These are phyloP conservation scores for Cosmia trapezina DNA, from an alignment of 2,888 invertebrate genomes.

Conservation along the genomic window DNA sequence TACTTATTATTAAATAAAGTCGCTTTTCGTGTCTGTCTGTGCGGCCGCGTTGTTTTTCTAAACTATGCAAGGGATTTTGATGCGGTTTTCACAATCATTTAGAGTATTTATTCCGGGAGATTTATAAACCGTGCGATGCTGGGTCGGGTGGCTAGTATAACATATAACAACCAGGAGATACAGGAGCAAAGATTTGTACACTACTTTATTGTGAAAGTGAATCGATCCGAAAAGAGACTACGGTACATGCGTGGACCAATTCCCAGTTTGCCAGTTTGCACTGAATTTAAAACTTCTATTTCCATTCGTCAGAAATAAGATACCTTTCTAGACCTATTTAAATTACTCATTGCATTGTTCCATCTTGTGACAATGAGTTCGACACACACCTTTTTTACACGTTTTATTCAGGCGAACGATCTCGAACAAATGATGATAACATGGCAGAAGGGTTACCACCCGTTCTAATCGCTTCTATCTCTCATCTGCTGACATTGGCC, in stretches of 20 bases:
- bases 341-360: conserved; percentile 17
- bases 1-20: too few relatives aligned
- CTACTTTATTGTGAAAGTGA: conserved; percentile 18
- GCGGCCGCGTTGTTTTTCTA: too few relatives aligned
- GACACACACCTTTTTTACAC: conserved; percentile 16
- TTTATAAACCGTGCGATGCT: too few relatives aligned
- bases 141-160: too few relatives aligned
- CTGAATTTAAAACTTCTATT: neutral
- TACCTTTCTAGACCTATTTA: conserved; percentile 6
- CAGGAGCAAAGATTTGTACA: neutral
- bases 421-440: conserved; percentile 31
- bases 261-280: conserved; percentile 12
- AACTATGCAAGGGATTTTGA: too few relatives aligned
- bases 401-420: conserved; percentile 3
- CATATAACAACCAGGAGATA: neutral
- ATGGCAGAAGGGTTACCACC: conserved; percentile 3
- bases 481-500: conserved; percentile 45
- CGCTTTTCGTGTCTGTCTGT: too few relatives aligned
- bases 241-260: neutral
- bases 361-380: conserved; percentile 24
- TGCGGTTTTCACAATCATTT: too few relatives aligned
- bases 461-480: neutral
- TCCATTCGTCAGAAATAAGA: neutral
- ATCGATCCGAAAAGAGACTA: conserved; percentile 1
- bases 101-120: too few relatives aligned